Conservation (phyloP, 2,888 invertebrate genomes). For the Rhamnusium bicolor region DNA sequence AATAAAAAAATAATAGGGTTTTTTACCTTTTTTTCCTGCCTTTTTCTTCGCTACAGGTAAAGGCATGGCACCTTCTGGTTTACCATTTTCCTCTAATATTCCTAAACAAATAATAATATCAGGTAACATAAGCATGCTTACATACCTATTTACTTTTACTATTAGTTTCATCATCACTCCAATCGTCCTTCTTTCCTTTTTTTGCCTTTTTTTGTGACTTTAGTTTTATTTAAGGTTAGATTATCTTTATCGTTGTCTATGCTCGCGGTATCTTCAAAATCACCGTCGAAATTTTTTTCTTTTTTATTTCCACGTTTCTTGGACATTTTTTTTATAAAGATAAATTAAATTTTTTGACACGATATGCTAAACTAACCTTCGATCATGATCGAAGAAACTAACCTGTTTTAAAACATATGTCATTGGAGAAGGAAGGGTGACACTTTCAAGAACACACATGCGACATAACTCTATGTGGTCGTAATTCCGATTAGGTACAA, state of each 20-base stretch:
- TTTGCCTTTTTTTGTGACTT: constrained; percentile 71
- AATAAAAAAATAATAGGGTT: background rate
- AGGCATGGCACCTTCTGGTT: constrained; percentile 45
- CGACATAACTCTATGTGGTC: too few relatives aligned
- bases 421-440: background rate
- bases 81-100: constrained; percentile 34
- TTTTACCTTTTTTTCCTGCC: constrained; percentile 52
- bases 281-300: constrained; percentile 74
- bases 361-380: constrained; percentile 27
- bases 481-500: too few relatives aligned
- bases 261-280: constrained; percentile 69
- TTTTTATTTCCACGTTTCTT: constrained; percentile 77
- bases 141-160: constrained; percentile 57
- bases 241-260: constrained; percentile 65
- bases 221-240: constrained; percentile 71
- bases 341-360: constrained; percentile 20
- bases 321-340: constrained; percentile 72
- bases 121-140: constrained; percentile 38
- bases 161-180: constrained; percentile 66
- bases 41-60: constrained; percentile 53
- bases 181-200: constrained; percentile 64
- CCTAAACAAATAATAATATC: constrained; percentile 31
- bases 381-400: too few relatives aligned
- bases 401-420: constrained; percentile 34
- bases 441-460: background rate